A percentile compares a stretch with the other conserved stretches of the same genome.
Conservation (phyloP, 2,888 invertebrate species). For the Parnassius mnemosyne region DNA sequence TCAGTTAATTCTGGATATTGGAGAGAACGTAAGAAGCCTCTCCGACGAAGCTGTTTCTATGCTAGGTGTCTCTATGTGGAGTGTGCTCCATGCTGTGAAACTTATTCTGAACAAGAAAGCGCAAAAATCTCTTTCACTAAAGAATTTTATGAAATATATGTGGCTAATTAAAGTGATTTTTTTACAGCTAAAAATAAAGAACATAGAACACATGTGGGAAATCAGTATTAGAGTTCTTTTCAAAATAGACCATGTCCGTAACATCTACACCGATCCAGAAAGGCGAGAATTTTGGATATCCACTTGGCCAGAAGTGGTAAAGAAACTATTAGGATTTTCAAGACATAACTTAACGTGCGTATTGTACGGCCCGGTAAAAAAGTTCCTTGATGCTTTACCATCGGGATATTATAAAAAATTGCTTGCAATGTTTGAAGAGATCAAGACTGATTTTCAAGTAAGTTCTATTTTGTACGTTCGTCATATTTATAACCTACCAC, state of each 20-base stretch:
- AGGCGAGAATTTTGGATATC: conserved; percentile 82
- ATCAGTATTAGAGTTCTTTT: conserved; percentile 81
- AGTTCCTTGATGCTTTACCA: conserved; percentile 80
- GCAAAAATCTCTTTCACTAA: no score
- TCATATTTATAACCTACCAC: no score
- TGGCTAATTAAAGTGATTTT: not conserved
- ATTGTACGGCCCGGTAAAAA: conserved; percentile 82
- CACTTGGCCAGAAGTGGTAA: conserved; percentile 83
- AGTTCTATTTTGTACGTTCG: conserved; percentile 29
- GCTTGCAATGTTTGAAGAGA: conserved; percentile 73
- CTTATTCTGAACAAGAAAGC: no score
- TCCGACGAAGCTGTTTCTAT: no score
- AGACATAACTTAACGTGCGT: conserved; percentile 84
- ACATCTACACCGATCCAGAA: conserved; percentile 83
- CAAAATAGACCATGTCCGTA: conserved; percentile 82
- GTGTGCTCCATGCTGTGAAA: no score
- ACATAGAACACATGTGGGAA: conserved; percentile 84
- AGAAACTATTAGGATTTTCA: conserved; percentile 82
- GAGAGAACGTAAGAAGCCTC: no score
- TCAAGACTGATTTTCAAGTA: conserved; percentile 82
- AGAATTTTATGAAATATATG: no score
- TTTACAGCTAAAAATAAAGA: conserved; percentile 80
- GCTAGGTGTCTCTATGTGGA: no score
- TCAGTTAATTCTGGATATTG: no score
- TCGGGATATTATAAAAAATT: conserved; percentile 78